phyloP scores from a whole-genome alignment of 2,888 invertebrate species.

The Caenorhabditis drosophilae region DNA sequence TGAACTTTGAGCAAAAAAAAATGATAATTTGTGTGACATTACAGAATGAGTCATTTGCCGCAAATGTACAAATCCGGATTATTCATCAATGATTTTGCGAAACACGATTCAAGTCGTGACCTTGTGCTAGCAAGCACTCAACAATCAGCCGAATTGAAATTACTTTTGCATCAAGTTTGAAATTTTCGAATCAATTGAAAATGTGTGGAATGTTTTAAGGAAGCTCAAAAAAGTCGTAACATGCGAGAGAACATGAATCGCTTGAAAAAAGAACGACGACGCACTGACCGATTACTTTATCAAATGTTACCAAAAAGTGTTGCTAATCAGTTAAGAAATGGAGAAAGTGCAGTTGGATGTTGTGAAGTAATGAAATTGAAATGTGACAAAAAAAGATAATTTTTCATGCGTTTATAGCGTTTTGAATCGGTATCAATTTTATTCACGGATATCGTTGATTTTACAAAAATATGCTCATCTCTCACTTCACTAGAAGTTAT shows the following conservation, averaged over 20 bases:
- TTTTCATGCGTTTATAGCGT: slow-evolving; percentile 76
- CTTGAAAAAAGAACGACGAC: slow-evolving; percentile 90
- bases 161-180: slow-evolving; percentile 81
- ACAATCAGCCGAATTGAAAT: slow-evolving; percentile 91
- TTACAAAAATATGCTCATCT: slow-evolving; percentile 93
- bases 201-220: slow-evolving; percentile 74
- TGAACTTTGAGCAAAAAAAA: too few relatives aligned
- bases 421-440: slow-evolving; percentile 93
- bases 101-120: slow-evolving; percentile 97
- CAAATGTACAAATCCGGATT: slow-evolving; percentile 89
- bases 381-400: slow-evolving; percentile 1
- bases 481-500: slow-evolving; percentile 92
- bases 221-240: slow-evolving; percentile 93
- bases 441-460: slow-evolving; percentile 96
- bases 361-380: slow-evolving; percentile 80
- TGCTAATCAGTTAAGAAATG: slow-evolving; percentile 87
- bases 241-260: slow-evolving; percentile 94
- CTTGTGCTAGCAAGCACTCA: slow-evolving; percentile 94
- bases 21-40: too few relatives aligned
- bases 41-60: slow-evolving; percentile 86
- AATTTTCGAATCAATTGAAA: background rate
- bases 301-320: slow-evolving; percentile 99
- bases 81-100: slow-evolving; percentile 96
- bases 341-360: slow-evolving; percentile 93
- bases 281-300: slow-evolving; percentile 91